phyloP scores from a whole-genome alignment of 2,113 vertebrate species.

The Leuciscus idus region DNA sequence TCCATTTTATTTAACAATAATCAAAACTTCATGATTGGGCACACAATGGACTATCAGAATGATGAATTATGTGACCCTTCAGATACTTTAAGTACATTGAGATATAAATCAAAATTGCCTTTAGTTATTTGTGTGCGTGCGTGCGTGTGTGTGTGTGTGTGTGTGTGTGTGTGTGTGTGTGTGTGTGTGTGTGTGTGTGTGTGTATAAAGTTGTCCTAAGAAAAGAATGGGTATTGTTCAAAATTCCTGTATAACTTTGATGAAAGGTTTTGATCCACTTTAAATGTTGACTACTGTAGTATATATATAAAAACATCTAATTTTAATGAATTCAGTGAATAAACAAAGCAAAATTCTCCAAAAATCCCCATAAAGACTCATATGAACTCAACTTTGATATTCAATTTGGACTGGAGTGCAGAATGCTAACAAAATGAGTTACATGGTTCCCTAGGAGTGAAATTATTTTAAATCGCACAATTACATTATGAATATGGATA shows the following conservation, averaged over 20 bases:
- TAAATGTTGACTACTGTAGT: too few species aligned
- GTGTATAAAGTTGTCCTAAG: too few species aligned
- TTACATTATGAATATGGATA: neutral
- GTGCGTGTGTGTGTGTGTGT: too few species aligned
- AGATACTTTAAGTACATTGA: neutral
- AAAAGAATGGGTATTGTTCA: too few species aligned
- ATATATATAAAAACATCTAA: neutral
- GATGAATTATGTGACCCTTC: neutral
- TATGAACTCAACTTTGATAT: neutral
- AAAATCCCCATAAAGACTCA: neutral
- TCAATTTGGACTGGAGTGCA: neutral
- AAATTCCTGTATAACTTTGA: too few species aligned
- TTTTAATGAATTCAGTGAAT: neutral
- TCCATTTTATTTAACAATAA: neutral
- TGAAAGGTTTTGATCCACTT: too few species aligned
- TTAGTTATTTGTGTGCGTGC: neutral
- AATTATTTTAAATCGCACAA: constrained; percentile 1
- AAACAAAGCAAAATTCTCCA: neutral
- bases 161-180: too few species aligned
- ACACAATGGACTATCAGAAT: neutral
- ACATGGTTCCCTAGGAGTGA: neutral
- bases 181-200: too few species aligned
- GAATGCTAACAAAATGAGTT: neutral
- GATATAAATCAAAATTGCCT: neutral
- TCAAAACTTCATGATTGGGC: neutral